Percentiles rank a stretch among this genome's conserved stretches.
phyloP scores from a whole-genome alignment of 2,888 invertebrate genomes.

The Sylvicola cinctus region DNA sequence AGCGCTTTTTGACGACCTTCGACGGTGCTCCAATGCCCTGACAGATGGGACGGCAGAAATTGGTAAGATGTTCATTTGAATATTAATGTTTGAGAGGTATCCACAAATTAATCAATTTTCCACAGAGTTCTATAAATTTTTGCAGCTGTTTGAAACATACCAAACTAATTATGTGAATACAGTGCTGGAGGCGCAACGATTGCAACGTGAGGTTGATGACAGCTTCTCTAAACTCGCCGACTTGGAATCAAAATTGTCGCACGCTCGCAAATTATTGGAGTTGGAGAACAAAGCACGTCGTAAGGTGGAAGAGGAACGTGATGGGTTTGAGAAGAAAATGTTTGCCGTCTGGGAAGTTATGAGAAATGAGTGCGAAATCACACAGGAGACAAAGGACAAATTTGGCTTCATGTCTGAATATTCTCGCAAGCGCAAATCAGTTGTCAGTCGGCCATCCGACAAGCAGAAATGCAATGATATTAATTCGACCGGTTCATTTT shows the following conservation, averaged over 20 bases:
- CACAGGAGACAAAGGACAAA: constrained; percentile 64
- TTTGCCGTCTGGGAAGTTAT: constrained; percentile 51
- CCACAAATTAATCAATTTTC: not conserved
- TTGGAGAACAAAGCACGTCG: constrained; percentile 52
- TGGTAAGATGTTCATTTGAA: constrained; percentile 27
- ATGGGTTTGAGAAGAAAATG: constrained; percentile 41
- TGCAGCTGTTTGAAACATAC: constrained; percentile 50
- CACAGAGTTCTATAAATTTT: constrained; percentile 53
- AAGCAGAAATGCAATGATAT: constrained; percentile 35
- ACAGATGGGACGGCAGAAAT: constrained; percentile 46
- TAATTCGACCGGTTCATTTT: constrained; percentile 50
- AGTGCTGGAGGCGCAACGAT: constrained; percentile 47
- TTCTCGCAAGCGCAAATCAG: constrained; percentile 33
- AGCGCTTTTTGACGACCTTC: no score
- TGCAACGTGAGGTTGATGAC: constrained; percentile 48
- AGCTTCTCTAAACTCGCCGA: constrained; percentile 49
- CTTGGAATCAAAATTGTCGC: constrained; percentile 59
- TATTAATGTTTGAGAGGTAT: not conserved
- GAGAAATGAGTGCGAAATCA: constrained; percentile 46
- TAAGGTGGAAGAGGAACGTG: constrained; percentile 48
- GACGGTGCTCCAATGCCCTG: no score
- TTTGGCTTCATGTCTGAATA: constrained; percentile 52
- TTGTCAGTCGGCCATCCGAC: constrained; percentile 21
- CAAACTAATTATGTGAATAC: constrained; percentile 45
- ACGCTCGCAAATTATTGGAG: constrained; percentile 61